These are phyloP conservation scores for Otus scops DNA, from an alignment of 2,797 vertebrate species.

Conservation along the genomic window DNA sequence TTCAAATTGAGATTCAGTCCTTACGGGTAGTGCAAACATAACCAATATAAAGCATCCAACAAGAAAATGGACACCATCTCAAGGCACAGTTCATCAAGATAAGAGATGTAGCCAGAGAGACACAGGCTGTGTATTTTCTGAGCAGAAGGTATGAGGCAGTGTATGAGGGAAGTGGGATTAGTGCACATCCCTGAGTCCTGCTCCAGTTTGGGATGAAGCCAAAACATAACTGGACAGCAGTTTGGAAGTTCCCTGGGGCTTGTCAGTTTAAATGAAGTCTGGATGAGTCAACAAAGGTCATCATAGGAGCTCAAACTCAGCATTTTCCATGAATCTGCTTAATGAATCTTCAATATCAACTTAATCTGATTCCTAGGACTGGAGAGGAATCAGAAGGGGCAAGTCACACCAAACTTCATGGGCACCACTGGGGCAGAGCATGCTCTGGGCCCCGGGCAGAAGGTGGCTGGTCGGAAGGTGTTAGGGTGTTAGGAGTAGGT, in stretches of 20 bases:
- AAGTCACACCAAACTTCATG: neutral
- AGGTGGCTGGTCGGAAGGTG: neutral
- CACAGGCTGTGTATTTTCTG: neutral
- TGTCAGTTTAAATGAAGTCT: neutral
- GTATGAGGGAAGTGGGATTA: neutral
- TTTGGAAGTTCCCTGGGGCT: neutral
- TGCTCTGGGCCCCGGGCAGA: neutral
- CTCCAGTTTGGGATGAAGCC: neutral
- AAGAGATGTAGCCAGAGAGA: neutral
- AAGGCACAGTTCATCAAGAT: neutral
- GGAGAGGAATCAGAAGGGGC: neutral
- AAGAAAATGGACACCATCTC: neutral
- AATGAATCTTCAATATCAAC: neutral
- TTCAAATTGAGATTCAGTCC: neutral
- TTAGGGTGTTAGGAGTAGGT: neutral
- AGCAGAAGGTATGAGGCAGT: neutral
- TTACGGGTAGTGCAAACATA: neutral
- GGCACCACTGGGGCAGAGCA: rapidly evolving
- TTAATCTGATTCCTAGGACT: neutral
- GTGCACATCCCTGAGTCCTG: neutral
- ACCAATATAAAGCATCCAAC: neutral
- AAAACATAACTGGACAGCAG: neutral
- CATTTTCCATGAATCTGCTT: neutral
- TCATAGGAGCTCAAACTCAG: neutral
- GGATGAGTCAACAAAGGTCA: neutral